Base-by-base conservation (phyloP, 2,888 invertebrate species). In the Ditula angustiorana region DNA sequence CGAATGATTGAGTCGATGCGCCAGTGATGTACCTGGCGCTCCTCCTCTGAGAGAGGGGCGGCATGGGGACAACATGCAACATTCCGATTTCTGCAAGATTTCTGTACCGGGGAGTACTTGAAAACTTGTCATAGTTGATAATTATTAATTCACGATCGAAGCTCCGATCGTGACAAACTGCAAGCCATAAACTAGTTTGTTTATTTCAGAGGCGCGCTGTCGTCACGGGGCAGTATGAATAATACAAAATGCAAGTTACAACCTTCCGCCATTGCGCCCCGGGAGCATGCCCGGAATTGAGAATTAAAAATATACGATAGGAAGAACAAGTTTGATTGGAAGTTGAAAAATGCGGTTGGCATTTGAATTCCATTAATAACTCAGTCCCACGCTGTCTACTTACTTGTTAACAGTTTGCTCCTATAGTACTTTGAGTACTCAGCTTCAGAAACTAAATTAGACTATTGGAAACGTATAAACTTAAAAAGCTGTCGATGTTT, bases 1-100 rank as follows among this genome's bases (percentile, higher is more conserved):
- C 86, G 88, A 87, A 88, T 88, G 88, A 89, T 88, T 86, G 88
- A 87, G 82, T 80, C 77, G 79, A 75, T 79, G 75, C 77, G 80
- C 80, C 82, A 81, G 80, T 84, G 86, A 87, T 85, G 82, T 79
- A 76, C 75, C 78, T 78, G 78, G 77, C 75, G 80, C 82, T 76
- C 68, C 67, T 65, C 81, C 85, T 83, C 76, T 80, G 78, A 72
- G 70, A 62, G 75, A 68, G 76, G 75, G 77, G 79, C 74, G 79
- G 78, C 71, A 75, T 74, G 74, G 71, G 52, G 59, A 61, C 66
- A 64, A 60, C 68, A 73, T 21, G 21, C 37, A 33, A 26, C 13
- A 49, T 37, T 37, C 23, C 46, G 26, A 61, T 37, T 56, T 61
- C 61, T 55, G 21, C 23, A 5, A 23, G 11, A 23, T 46, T 46